Evolutionary conservation across 2,113 vertebrate species (phyloP).

Genomic region (Morphnarchus princeps): DNA sequence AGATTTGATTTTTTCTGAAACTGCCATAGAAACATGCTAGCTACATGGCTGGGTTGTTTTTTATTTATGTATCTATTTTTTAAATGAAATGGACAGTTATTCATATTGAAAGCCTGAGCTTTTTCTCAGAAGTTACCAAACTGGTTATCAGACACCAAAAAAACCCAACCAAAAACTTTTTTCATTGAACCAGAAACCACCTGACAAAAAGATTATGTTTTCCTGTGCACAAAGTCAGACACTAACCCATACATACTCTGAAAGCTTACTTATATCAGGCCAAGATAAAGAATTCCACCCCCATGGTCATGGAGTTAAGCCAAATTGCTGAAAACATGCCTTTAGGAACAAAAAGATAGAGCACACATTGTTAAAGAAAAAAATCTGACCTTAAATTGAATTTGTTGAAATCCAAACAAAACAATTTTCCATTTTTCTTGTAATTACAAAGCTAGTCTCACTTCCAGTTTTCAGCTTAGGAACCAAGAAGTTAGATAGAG

Average conservation of each 20-base stretch:
- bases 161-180: not conserved
- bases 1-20: not conserved
- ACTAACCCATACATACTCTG: not conserved
- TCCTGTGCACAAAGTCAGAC: not conserved
- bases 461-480: not conserved
- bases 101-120: not conserved
- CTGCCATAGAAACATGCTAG: not conserved
- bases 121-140: not conserved
- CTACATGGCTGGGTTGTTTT: rapidly evolving
- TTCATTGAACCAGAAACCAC: not conserved
- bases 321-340: not conserved
- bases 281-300: conserved; percentile 44
- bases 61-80: not conserved
- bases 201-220: not conserved
- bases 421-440: not conserved
- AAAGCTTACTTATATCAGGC: not conserved
- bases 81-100: not conserved
- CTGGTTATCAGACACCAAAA: not conserved
- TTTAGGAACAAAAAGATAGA: conserved; percentile 6
- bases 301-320: not conserved
- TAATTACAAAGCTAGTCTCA: not conserved
- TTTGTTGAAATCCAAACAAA: conserved; percentile 33
- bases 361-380: not conserved
- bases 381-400: not conserved
- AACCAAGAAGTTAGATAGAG: not conserved